Evolutionary conservation across 2,888 invertebrate species (phyloP).

Genomic region (Ophraella communa): DNA sequence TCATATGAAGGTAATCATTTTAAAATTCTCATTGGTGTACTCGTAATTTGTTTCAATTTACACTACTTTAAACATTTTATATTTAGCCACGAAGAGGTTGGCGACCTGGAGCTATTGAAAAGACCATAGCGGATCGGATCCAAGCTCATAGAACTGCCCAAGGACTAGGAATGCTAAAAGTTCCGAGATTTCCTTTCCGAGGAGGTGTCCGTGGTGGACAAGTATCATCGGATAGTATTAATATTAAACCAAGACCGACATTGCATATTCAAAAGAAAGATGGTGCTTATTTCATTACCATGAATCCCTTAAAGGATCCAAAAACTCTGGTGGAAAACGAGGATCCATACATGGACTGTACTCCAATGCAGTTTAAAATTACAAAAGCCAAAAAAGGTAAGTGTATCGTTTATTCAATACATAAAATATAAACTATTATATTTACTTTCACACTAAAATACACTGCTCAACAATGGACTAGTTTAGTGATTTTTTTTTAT

Average conservation of each 20-base stretch:
- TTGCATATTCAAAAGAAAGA: conserved; percentile 71
- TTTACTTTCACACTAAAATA: too few species aligned
- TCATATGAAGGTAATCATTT: conserved; percentile 45
- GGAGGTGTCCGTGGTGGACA: conserved; percentile 44
- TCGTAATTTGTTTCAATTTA: too few species aligned
- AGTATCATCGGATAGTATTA: conserved; percentile 58
- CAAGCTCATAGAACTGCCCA: conserved; percentile 50
- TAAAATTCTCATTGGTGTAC: too few species aligned
- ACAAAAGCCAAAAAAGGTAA: conserved; percentile 55
- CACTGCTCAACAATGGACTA: too few species aligned
- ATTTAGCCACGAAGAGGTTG: conserved; percentile 62
- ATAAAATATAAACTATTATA: too few species aligned
- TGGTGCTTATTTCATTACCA: conserved; percentile 70
- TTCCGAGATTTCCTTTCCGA: conserved; percentile 53
- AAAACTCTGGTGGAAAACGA: conserved; percentile 65
- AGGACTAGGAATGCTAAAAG: conserved; percentile 46
- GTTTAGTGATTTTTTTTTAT: too few species aligned
- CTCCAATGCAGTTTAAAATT: conserved; percentile 73
- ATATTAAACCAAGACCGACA: conserved; percentile 67
- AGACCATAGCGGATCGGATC: conserved; percentile 57
- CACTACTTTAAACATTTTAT: neutral
- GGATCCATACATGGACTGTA: conserved; percentile 72
- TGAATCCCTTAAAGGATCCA: conserved; percentile 71
- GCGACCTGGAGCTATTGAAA: conserved; percentile 66
- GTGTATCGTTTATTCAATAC: neutral